Conservation (phyloP, 2,113 vertebrate species). For the Mola mola region DNA sequence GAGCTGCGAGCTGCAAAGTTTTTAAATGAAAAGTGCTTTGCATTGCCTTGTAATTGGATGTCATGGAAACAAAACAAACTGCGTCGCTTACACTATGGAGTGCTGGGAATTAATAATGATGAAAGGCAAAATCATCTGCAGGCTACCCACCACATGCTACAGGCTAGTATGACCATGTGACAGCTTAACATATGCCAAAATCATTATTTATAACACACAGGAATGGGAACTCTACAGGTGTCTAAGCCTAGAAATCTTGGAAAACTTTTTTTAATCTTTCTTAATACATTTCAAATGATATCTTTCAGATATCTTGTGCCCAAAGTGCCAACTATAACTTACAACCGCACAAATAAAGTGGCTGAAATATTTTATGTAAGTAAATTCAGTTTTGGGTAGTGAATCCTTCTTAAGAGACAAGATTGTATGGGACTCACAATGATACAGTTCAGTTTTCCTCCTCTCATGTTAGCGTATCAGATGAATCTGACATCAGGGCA, state of each 20-base stretch:
- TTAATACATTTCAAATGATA: not conserved
- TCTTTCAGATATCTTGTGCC: not conserved
- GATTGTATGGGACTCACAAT: too few species aligned
- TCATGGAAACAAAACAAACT: conserved; percentile 47
- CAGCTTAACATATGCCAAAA: conserved; percentile 11
- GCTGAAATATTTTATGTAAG: too few species aligned
- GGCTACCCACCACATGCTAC: conserved; percentile 7
- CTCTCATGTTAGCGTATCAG: too few species aligned
- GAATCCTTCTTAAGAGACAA: too few species aligned
- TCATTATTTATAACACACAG: conserved; percentile 7
- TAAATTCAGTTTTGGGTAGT: too few species aligned
- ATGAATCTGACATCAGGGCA: too few species aligned
- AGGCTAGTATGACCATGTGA: not conserved
- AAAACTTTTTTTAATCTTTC: not conserved
- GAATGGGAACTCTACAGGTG: conserved; percentile 16
- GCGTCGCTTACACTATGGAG: conserved; percentile 12
- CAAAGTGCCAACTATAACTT: not conserved
- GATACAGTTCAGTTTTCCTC: too few species aligned
- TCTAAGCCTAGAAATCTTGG: conserved; percentile 8
- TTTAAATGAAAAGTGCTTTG: conserved; percentile 41
- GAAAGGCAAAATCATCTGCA: not conserved
- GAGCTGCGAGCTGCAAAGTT: conserved; percentile 52
- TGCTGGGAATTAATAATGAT: conserved; percentile 14
- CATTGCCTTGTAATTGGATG: conserved; percentile 21
- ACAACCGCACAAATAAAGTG: too few species aligned